phyloP scores from a whole-genome alignment of 2,113 vertebrate species.

The Monarcha castaneiventris region DNA sequence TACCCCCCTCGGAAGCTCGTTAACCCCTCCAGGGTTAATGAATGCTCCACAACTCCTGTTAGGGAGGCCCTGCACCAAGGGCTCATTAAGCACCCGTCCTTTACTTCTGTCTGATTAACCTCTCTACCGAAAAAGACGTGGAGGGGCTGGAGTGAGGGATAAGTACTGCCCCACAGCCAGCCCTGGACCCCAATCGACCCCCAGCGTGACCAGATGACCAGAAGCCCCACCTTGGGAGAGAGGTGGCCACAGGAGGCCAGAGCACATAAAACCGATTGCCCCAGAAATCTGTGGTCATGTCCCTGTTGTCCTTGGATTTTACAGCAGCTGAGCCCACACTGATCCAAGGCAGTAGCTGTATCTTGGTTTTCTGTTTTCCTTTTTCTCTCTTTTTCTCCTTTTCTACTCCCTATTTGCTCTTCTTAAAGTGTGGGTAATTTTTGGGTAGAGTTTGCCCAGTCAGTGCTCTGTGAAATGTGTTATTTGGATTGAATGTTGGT shows the following conservation, averaged over 20 bases:
- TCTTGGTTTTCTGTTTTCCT: not conserved
- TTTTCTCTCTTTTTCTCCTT: not conserved
- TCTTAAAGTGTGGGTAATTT: not conserved
- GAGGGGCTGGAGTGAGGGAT: not conserved
- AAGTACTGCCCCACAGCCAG: not conserved
- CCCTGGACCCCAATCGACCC: not conserved
- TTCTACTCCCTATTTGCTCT: not conserved
- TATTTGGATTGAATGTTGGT: not conserved
- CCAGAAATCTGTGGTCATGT: not conserved
- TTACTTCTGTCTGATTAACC: not conserved
- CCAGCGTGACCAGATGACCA: not conserved
- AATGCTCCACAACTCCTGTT: not conserved
- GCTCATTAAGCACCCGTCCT: not conserved
- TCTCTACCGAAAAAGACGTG: not conserved
- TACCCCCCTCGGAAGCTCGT: not conserved
- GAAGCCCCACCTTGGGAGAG: not conserved
- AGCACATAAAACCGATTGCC: not conserved
- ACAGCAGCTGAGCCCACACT: not conserved
- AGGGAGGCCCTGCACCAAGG: not conserved
- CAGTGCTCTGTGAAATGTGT: not conserved
- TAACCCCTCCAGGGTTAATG: not conserved
- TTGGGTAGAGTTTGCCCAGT: not conserved
- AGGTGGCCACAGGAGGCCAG: not conserved
- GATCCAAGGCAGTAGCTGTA: not conserved
- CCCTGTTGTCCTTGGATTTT: not conserved